A percentile compares a stretch with the other conserved stretches of the same genome.
phyloP scores from a whole-genome alignment of 2,113 vertebrate genomes.

The Halichoeres trimaculatus region DNA sequence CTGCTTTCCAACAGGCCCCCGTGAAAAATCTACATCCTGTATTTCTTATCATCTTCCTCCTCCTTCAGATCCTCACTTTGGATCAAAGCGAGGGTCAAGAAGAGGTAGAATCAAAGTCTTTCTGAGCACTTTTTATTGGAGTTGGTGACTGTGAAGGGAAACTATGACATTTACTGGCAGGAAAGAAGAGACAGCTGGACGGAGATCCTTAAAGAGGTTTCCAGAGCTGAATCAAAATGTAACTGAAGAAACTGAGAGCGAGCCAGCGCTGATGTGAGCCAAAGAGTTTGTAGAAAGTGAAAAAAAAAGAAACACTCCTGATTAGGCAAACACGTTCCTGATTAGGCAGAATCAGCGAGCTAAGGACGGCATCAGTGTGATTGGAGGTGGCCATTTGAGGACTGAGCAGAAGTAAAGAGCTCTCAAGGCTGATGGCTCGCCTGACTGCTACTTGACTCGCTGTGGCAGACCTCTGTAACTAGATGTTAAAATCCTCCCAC shows the following conservation, averaged over 20 bases:
- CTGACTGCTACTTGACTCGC: constrained; percentile 56
- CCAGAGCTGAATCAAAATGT: constrained; percentile 29
- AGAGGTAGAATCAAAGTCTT: constrained; percentile 8
- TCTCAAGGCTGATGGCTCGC: constrained; percentile 61
- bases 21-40: not conserved
- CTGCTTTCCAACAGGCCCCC: constrained; percentile 3
- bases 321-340: constrained; percentile 26
- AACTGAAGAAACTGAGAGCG: constrained; percentile 16
- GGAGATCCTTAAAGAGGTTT: constrained; percentile 22
- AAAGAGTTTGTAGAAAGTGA: not conserved
- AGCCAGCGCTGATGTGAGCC: not conserved
- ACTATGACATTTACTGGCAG: constrained; percentile 26
- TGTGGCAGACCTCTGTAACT: constrained; percentile 41
- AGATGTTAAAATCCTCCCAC: constrained; percentile 37
- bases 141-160: not conserved
- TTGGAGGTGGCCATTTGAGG: constrained; percentile 53
- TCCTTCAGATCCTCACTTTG: not conserved
- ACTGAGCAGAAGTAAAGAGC: constrained; percentile 54
- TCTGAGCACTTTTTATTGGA: not conserved
- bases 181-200: constrained; percentile 9
- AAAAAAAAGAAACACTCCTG: not conserved
- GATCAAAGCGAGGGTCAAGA: constrained; percentile 3
- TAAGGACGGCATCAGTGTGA: constrained; percentile 61
- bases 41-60: not conserved
- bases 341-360: constrained; percentile 68